Percentiles rank a stretch among this genome's conserved stretches.
phyloP scores from a whole-genome alignment of 1,140 invertebrate species.

The Limonius californicus region DNA sequence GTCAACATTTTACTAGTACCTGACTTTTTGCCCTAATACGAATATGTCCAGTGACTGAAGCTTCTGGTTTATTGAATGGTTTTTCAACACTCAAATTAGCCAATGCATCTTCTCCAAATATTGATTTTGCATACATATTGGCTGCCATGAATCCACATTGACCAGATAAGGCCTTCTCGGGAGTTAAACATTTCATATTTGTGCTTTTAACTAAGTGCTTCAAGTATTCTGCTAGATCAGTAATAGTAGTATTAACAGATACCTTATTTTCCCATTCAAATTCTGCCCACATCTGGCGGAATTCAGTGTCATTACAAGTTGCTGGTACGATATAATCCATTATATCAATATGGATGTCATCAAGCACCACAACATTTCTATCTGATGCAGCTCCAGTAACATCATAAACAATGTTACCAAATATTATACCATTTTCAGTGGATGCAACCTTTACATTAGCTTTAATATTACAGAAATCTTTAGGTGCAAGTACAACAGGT shows the following conservation, averaged over 20 bases:
- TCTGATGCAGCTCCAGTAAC: slow-evolving; percentile 89
- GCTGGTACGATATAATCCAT: slow-evolving; percentile 99
- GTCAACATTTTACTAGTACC: no score
- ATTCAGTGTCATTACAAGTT: slow-evolving; percentile 90
- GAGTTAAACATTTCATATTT: slow-evolving; percentile 99
- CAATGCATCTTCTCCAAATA: slow-evolving; percentile 98
- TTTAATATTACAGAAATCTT: slow-evolving; percentile 98
- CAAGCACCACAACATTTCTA: slow-evolving; percentile 95
- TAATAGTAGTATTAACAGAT: slow-evolving; percentile 92
- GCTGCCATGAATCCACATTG: slow-evolving; percentile 99
- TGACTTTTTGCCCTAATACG: slow-evolving; percentile 97
- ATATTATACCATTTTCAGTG: slow-evolving; percentile 99
- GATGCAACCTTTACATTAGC: slow-evolving; percentile 94
- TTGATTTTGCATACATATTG: slow-evolving; percentile 97
- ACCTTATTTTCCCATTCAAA: slow-evolving; percentile 99
- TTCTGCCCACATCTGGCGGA: slow-evolving; percentile 98
- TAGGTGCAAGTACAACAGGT: slow-evolving; percentile 89
- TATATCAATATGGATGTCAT: slow-evolving; percentile 99
- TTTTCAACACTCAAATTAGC: slow-evolving; percentile 99
- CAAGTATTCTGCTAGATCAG: slow-evolving; percentile 90
- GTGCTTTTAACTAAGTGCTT: slow-evolving; percentile 90
- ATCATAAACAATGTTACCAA: slow-evolving; percentile 99
- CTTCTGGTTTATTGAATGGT: slow-evolving; percentile 78
- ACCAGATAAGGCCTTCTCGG: slow-evolving; percentile 89
- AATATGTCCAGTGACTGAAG: slow-evolving; percentile 93